These are phyloP conservation scores for Trachelus stipa DNA, from an alignment of 2,888 invertebrate species.

Conservation along the genomic window DNA sequence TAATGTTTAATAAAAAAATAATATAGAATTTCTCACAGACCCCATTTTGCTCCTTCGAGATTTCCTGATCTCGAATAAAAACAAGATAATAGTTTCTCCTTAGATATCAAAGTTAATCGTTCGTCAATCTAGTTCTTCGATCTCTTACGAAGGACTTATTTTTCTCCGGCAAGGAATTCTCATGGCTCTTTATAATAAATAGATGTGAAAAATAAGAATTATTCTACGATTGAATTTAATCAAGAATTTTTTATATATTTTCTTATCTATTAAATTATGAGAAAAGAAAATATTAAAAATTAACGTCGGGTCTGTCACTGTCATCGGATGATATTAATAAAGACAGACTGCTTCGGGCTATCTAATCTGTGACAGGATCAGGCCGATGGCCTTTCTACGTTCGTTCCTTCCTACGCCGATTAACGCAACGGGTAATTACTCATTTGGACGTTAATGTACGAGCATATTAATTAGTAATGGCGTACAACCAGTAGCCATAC, in stretches of 20 bases:
- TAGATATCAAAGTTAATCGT: neutral
- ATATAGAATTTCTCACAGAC: neutral
- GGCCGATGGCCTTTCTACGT: conserved; percentile 25
- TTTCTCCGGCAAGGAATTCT: neutral
- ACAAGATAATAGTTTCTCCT: neutral
- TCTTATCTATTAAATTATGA: neutral
- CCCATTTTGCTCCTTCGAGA: neutral
- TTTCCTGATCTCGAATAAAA: neutral
- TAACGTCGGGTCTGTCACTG: conserved; percentile 55
- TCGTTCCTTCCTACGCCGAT: conserved; percentile 1
- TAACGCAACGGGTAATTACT: conserved; percentile 46
- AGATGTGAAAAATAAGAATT: neutral
- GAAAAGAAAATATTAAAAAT: neutral
- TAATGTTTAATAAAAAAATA: neutral
- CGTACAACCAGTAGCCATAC: conserved; percentile 15
- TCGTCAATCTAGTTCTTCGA: neutral
- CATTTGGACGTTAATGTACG: conserved; percentile 58
- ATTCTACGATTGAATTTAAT: neutral
- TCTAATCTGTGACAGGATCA: conserved; percentile 57
- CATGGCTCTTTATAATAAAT: neutral
- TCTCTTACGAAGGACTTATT: neutral
- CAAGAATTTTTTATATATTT: neutral
- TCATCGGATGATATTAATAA: conserved; percentile 62
- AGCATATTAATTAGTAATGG: conserved; percentile 55
- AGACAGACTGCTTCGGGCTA: conserved; percentile 51